Percentiles rank a stretch among this genome's conserved stretches.
These are phyloP conservation scores for Pithys albifrons DNA, from an alignment of 2,113 vertebrate genomes.

Conservation along the genomic window DNA sequence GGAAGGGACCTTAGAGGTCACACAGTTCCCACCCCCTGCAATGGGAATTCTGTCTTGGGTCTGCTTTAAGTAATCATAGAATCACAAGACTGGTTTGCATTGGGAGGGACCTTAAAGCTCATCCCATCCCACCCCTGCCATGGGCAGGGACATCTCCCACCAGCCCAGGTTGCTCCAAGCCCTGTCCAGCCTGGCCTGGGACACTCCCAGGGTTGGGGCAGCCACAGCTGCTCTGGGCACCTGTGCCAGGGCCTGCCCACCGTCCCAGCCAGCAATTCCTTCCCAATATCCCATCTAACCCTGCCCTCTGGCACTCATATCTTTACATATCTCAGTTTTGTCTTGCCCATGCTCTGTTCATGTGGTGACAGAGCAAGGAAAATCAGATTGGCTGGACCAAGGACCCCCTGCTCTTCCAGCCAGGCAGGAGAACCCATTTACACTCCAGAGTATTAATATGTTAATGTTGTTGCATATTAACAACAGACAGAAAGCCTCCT, in stretches of 20 bases:
- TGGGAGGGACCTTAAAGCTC: background rate
- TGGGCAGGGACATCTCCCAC: background rate
- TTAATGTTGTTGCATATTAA: no score
- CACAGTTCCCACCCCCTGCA: background rate
- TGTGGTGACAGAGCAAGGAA: background rate
- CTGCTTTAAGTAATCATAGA: no score
- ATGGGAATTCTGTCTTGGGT: background rate
- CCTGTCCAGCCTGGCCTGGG: fast-evolving
- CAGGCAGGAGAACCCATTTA: background rate
- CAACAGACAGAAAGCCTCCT: background rate
- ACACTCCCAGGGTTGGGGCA: background rate
- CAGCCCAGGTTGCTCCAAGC: background rate
- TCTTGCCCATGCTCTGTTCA: background rate
- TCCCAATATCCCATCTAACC: background rate
- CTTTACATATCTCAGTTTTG: background rate
- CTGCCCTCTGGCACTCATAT: background rate
- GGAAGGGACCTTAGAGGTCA: background rate
- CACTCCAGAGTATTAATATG: background rate
- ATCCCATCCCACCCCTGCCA: background rate
- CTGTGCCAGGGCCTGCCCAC: background rate
- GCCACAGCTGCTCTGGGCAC: background rate
- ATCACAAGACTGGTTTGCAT: no score
- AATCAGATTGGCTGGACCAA: background rate
- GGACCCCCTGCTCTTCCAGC: background rate
- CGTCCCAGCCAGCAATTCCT: fast-evolving